Evolutionary conservation across 1,140 invertebrate species (phyloP).

Genomic region (Belonocnema kinseyi): DNA sequence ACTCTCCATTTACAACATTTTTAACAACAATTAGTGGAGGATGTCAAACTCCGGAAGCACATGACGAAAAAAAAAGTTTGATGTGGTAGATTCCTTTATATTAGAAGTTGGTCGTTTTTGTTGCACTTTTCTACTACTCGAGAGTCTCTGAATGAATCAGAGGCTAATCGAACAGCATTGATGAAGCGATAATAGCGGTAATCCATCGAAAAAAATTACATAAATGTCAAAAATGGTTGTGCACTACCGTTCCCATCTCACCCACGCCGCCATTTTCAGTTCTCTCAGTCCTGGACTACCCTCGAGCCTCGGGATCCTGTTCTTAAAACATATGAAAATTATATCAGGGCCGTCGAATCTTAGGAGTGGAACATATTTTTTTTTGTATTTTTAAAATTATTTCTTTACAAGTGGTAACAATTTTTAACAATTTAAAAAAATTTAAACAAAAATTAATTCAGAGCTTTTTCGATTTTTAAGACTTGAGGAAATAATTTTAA

Average conservation of each 20-base stretch:
- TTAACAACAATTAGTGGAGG: neutral
- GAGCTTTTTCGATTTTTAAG: too few relatives aligned
- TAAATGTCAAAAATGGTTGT: neutral
- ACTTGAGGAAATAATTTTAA: too few relatives aligned
- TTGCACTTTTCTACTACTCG: neutral
- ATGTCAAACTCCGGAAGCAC: constrained; percentile 8
- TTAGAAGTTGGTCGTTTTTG: neutral
- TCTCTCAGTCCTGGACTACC: neutral
- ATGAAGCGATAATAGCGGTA: neutral
- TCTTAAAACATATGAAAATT: too few relatives aligned
- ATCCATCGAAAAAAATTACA: neutral
- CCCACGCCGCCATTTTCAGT: neutral
- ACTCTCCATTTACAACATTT: constrained; percentile 21
- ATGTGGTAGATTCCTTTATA: neutral
- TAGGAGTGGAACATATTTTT: too few relatives aligned
- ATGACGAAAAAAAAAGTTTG: neutral
- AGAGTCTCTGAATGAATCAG: neutral
- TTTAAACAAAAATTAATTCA: too few relatives aligned
- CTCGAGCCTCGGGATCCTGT: neutral
- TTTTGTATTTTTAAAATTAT: too few relatives aligned
- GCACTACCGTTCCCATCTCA: neutral
- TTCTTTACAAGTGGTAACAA: too few relatives aligned
- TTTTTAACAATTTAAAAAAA: too few relatives aligned
- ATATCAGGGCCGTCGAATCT: too few relatives aligned
- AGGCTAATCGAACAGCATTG: neutral